These are phyloP conservation scores for Aphelenchoides bicaudatus DNA, from an alignment of 2,888 invertebrate genomes.

Conservation along the genomic window DNA sequence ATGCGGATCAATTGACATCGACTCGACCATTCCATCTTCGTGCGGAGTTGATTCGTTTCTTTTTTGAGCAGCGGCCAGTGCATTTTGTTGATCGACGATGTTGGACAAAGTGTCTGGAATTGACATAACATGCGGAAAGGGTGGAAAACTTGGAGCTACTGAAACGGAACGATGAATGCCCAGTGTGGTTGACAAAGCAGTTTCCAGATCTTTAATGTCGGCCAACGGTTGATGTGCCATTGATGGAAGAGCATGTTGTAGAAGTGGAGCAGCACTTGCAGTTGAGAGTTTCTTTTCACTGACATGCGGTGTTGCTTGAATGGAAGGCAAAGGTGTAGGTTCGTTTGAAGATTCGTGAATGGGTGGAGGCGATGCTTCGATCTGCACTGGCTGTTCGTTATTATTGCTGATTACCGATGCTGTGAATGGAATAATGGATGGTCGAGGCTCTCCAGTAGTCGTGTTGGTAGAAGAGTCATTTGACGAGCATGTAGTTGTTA, in stretches of 20 bases:
- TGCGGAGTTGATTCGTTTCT: neutral
- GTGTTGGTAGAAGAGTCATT: constrained; percentile 12
- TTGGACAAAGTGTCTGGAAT: neutral
- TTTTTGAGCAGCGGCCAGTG: neutral
- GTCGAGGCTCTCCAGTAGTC: constrained; percentile 8
- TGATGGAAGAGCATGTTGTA: neutral
- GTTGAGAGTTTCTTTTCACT: constrained; percentile 17
- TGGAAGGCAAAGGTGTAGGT: neutral
- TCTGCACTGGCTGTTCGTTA: too few relatives aligned
- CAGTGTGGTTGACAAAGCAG: constrained; percentile 41
- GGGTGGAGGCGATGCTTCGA: too few relatives aligned
- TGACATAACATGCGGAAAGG: neutral
- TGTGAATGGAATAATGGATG: constrained; percentile 4
- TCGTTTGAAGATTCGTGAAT: too few relatives aligned
- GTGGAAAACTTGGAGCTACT: constrained; percentile 15
- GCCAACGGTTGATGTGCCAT: constrained; percentile 9
- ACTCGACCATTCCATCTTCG: constrained; percentile 8
- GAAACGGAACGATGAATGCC: constrained; percentile 31
- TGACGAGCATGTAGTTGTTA: constrained; percentile 21
- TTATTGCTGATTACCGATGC: too few relatives aligned
- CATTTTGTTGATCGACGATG: neutral
- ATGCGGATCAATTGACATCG: neutral
- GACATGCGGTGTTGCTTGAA: neutral
- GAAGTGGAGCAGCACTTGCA: constrained; percentile 14
- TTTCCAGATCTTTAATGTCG: constrained; percentile 36